Base-by-base conservation (phyloP, 1,140 invertebrate species). In the Ceratoteleas bidentatus region DNA sequence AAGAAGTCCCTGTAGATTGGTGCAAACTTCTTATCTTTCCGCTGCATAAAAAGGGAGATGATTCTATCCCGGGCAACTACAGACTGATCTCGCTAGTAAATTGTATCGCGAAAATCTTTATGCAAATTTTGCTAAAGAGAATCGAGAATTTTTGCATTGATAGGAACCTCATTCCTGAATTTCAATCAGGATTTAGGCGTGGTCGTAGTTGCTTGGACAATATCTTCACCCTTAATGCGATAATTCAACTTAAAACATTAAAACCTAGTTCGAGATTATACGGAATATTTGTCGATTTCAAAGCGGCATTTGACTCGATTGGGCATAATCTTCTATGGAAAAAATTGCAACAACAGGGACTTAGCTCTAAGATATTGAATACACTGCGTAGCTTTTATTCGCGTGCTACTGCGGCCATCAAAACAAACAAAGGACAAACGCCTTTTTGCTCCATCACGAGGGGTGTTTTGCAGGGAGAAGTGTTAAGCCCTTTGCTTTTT, bases 1-100 rank as follows among this genome's bases (percentile, higher is more conserved):
- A 43, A 10, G 6, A 3, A 3, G 56, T 58, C 5, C 56, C 56
- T 2, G 10, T 1, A 10, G 24, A 11, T 2, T 58, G 36, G 56
- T 58, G 56, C n/a, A 34, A 58, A 15, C 14, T 58, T 6, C 13
- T 43, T 7, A 58, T 58, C 10, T 43, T 58, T 43, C 56, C 56
- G 13, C 56, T 58, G 11, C 56, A 58, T 43, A 58, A 58, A 24
- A 43, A 58, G 43, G 56, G 56, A 15, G 36, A 40, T 10, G 38
- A 7, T 1, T 14, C 38, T 9, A 15, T 43, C 1, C 36, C 36
- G 8, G 13, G 43, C 11, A 47, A 47, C n/a, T 47, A 47, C 11
- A 6, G 43, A 9, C 11, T 47, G 7, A 47, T 47, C 6, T 47
- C 43, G 6, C 43, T 47, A 4, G 11, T 47, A 47, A 47, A 47